Evolutionary conservation across 2,113 vertebrate genomes (phyloP), one percentile per base, ranked within the genome.

Genomic region (Phyllostomus hastatus): DNA sequence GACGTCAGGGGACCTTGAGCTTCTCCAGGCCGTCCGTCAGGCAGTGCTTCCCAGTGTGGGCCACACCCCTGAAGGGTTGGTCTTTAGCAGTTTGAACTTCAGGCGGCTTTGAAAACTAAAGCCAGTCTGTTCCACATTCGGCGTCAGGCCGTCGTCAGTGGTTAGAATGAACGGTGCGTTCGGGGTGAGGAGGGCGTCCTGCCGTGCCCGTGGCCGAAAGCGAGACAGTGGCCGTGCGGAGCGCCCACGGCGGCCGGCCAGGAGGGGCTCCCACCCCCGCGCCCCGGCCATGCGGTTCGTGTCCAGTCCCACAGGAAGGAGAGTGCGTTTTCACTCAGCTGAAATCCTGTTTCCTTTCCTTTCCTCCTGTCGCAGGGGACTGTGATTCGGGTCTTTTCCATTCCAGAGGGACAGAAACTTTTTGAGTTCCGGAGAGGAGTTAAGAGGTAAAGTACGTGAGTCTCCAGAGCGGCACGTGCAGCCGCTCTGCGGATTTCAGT

Each of bases 391-490:
- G 99, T 99, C 87, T 99, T 99, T 98, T 99, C 99, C 95, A 99
- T 99, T 99, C 99, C 99, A 98, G 99, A 99, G 94, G 99, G 99
- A 96, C 99, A 99, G 98, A 99, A 99, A 97, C 99, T 99, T 90
- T 99, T 99, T 97, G 99, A 99, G 98, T 99, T 99, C 98, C 99
- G 99, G 93, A 99, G 99, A 97, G 99, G 99, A 97, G 99, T 99
- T 78, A 99, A 99, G 97, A 99, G 99, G 99, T 99, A 98, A 97
- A 61, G 73, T 95, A 69, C 10, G n/a, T 0, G 35, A 46, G 22
- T 83, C 33, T 64, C 94, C n/a, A 20, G 2, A 16, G n/a, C 24
- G 33, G n/a, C 5, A n/a, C n/a, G 19, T 50, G 9, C 11, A 46
- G 35, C 46, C 20, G 31, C 52, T 33, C 1, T 59, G 28, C 10